Evolutionary conservation across 37 sponge, comb jelly and placozoan species (phyloP), one percentile per base, ranked within the genome.

Genomic region (Dysidea cf. avara): DNA sequence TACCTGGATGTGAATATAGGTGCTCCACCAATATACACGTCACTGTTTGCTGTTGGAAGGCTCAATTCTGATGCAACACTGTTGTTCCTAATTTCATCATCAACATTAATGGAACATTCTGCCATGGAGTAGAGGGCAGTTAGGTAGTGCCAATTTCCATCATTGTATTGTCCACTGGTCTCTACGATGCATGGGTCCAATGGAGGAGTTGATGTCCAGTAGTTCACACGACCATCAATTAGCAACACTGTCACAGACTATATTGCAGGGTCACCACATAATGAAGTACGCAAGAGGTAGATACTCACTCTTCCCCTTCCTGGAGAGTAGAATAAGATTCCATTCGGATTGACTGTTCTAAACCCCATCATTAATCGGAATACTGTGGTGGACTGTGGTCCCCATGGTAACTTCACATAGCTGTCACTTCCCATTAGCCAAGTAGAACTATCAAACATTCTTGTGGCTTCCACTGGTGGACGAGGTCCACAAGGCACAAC

Each of bases 401-500:
- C 51, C 17, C 22, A 37, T 16, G 61, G 31, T 58, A 78, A 6
- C 29, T 2, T 24, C 21, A 70, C 32, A 33, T 61, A 69, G 43
- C 74, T 76, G 6, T 74, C 86, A 1, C 38, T 43, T 32, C 82
- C 87, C 16, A 46, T 71, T 3, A 87, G 65, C 87, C 87, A 87
- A 2, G 72, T 64, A 6, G 82, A 77, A 39, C 29, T 76, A 54
- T 80, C 87, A 61, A 87, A 56, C 12, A 0, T 2, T 31, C 82
- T 69, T 18, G 61, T 33, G 50, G 39, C 21, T 53, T 81, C 87
- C 24, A 72, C 76, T 16, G 87, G 82, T 36, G 77, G 81, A 14
- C 86, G 77, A n/a, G 82, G 87, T 50, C 74, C 77, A 76, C 87
- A 87, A 11, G 64, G 43, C 11, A n/a, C 16, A 1, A 75, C 39